phyloP scores from a whole-genome alignment of 2,113 vertebrate genomes.

The Xenopus borealis region DNA sequence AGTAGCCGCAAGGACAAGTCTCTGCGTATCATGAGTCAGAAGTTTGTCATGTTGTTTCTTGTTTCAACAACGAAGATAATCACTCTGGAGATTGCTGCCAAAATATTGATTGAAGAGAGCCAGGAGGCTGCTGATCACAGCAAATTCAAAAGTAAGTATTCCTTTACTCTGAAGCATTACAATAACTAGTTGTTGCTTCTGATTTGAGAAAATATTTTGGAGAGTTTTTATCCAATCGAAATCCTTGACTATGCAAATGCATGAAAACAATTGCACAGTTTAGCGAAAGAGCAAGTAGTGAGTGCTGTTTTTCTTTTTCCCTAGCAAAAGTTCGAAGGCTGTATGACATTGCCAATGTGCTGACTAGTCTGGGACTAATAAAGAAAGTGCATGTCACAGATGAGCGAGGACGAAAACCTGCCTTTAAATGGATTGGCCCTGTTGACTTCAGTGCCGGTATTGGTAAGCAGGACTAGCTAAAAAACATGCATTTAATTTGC shows the following conservation, averaged over 20 bases:
- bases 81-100: constrained; percentile 84
- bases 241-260: too few relatives aligned
- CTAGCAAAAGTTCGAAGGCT: constrained; percentile 89
- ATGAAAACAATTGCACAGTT: too few relatives aligned
- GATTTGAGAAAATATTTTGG: too few relatives aligned
- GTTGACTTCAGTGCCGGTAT: constrained; percentile 65
- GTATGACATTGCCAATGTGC: constrained; percentile 91
- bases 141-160: constrained; percentile 92
- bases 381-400: constrained; percentile 85
- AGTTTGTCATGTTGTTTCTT: constrained; percentile 94
- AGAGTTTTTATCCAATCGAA: too few relatives aligned
- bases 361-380: constrained; percentile 86
- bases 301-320: constrained; percentile 24
- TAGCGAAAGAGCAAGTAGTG: too few relatives aligned
- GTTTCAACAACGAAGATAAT: constrained; percentile 86
- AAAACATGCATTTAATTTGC: too few relatives aligned
- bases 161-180: too few relatives aligned
- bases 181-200: too few relatives aligned
- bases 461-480: constrained; percentile 45
- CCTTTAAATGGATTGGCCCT: constrained; percentile 89
- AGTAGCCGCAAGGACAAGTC: constrained; percentile 93
- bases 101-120: constrained; percentile 87
- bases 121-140: constrained; percentile 82
- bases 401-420: constrained; percentile 83
- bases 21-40: constrained; percentile 92